A percentile compares a stretch with the other conserved stretches of the same genome.
Conservation (phyloP, 2,113 vertebrate genomes). For the Megaceryle maxima region DNA sequence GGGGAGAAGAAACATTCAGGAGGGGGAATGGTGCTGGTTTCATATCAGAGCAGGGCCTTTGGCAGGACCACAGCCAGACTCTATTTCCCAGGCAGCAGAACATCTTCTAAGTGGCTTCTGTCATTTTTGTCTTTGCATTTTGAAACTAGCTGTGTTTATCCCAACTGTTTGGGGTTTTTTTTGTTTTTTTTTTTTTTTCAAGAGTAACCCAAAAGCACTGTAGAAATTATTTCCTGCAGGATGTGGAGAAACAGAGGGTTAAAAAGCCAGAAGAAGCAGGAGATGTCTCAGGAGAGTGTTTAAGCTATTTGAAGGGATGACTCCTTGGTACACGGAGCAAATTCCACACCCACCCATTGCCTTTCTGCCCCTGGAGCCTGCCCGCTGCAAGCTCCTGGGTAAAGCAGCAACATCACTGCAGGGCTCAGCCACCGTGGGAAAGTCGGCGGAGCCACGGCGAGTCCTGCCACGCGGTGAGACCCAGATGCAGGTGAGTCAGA, state of each 20-base stretch:
- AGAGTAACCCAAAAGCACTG: not conserved
- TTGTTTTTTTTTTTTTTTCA: not conserved
- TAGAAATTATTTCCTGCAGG: not conserved
- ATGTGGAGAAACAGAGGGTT: not conserved
- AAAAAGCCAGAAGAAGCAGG: not conserved
- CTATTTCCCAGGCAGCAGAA: not conserved
- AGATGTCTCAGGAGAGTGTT: not conserved
- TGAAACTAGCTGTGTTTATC: not conserved
- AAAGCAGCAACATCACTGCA: not conserved
- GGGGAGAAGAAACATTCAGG: not conserved
- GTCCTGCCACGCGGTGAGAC: not conserved
- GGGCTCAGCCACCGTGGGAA: slow-evolving; percentile 50
- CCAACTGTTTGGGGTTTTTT: not conserved
- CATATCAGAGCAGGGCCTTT: rapidly evolving
- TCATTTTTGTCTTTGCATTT: not conserved
- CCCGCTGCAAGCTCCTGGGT: not conserved
- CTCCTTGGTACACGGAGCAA: not conserved
- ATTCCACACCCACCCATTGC: not conserved
- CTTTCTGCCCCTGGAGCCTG: not conserved
- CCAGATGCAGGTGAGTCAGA: not conserved
- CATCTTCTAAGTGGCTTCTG: not conserved
- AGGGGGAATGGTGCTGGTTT: not conserved
- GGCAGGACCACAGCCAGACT: not conserved
- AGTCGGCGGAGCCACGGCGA: not conserved
- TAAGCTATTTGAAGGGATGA: not conserved